Percentiles rank a stretch among this genome's conserved stretches.
Conservation (phyloP, 2,888 invertebrate species). For the Phrixothrix hirtus region DNA sequence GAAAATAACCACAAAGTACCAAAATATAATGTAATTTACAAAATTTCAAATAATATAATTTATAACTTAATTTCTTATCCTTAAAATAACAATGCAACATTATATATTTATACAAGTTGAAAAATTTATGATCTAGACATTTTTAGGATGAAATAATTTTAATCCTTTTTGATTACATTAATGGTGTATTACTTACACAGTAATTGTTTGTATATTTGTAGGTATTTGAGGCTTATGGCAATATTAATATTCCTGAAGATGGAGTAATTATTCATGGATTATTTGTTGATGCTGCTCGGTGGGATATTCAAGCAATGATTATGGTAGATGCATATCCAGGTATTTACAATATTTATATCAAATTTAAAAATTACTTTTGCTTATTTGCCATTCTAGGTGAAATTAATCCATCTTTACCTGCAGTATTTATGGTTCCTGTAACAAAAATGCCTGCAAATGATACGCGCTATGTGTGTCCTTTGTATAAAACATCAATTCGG, state of each 20-base stretch:
- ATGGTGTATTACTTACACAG: no score
- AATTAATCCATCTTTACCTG: constrained; percentile 75
- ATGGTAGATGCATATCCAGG: constrained; percentile 80
- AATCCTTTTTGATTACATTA: no score
- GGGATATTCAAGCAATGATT: constrained; percentile 69
- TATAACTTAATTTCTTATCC: no score
- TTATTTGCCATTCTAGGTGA: constrained; percentile 70
- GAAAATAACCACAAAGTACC: no score
- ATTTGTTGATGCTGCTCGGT: constrained; percentile 86
- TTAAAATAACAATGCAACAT: no score
- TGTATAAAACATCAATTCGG: constrained; percentile 87
- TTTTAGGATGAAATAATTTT: no score
- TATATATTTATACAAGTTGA: no score
- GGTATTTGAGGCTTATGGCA: constrained; percentile 59
- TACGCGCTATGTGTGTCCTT: constrained; percentile 72
- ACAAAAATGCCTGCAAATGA: constrained; percentile 64
- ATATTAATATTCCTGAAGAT: constrained; percentile 63
- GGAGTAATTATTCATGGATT: constrained; percentile 79
- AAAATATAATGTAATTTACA: no score
- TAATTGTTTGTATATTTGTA: constrained; percentile 39
- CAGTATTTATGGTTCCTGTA: constrained; percentile 68
- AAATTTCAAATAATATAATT: no score
- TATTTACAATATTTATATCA: no score
- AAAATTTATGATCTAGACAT: no score
- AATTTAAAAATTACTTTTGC: no score